Conservation (phyloP, 1,140 invertebrate genomes). For the Macrocentrus cingulum region DNA sequence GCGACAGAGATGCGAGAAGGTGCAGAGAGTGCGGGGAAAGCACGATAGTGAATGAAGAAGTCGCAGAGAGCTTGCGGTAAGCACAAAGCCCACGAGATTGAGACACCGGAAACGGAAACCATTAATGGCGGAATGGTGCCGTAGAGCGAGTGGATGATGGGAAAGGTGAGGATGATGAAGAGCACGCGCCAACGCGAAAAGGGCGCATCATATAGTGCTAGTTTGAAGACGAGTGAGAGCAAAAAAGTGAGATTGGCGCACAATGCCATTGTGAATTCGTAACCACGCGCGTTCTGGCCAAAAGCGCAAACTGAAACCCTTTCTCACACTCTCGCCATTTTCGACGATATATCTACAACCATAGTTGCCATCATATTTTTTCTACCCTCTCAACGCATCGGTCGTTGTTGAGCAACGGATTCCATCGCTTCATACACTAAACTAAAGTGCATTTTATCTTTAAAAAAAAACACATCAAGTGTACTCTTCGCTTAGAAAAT, state of each 20-base stretch:
- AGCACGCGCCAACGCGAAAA: slow-evolving; percentile 5
- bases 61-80: neutral
- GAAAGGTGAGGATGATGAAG: slow-evolving; percentile 13
- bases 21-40: too few species aligned
- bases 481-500: too few species aligned
- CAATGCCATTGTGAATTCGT: slow-evolving; percentile 44
- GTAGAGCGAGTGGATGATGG: slow-evolving; percentile 5
- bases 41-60: neutral
- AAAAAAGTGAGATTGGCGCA: slow-evolving; percentile 30
- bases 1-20: too few species aligned
- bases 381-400: neutral
- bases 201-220: slow-evolving; percentile 12
- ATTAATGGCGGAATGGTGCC: slow-evolving; percentile 31
- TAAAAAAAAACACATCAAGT: too few species aligned
- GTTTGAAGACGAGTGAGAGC: slow-evolving; percentile 6
- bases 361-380: neutral
- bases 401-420: too few species aligned
- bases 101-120: slow-evolving; percentile 36
- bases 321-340: slow-evolving; percentile 1
- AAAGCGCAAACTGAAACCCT: slow-evolving; percentile 11
- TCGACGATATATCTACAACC: neutral
- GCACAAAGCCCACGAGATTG: slow-evolving; percentile 24
- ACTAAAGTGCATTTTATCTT: too few species aligned
- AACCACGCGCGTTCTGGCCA: slow-evolving; percentile 31
- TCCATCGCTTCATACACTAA: too few species aligned